These are phyloP conservation scores for Rhabdomys pumilio DNA, from an alignment of 2,797 vertebrate genomes.

Conservation along the genomic window DNA sequence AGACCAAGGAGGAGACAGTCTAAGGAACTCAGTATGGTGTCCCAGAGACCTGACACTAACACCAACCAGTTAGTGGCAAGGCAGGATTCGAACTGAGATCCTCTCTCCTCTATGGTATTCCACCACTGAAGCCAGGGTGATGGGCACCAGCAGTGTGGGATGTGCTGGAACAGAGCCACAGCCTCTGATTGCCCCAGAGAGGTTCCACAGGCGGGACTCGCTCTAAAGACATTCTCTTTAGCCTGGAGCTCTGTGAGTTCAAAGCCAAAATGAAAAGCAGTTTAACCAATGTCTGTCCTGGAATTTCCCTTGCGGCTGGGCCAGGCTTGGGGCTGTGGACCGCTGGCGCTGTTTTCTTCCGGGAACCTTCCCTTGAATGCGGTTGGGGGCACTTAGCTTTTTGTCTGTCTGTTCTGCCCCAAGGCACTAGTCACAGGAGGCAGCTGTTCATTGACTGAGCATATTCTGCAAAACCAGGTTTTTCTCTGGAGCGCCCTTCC, in stretches of 20 bases:
- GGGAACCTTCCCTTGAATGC: constrained; percentile 53
- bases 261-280: constrained; percentile 70
- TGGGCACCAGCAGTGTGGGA: neutral
- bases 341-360: constrained; percentile 48
- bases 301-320: constrained; percentile 54
- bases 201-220: constrained; percentile 5
- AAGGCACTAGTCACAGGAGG: neutral
- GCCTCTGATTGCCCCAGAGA: neutral
- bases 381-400: neutral
- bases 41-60: neutral
- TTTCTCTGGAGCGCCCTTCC: neutral
- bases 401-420: neutral
- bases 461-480: constrained; percentile 33
- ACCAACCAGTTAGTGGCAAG: neutral
- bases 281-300: constrained; percentile 70
- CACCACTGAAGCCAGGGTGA: accelerated
- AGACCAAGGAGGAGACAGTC: neutral
- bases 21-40: neutral
- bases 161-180: neutral
- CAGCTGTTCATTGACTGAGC: constrained; percentile 45
- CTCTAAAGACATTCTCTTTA: constrained; percentile 46
- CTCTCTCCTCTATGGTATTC: accelerated
- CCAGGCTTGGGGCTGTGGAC: neutral
- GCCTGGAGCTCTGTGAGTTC: constrained; percentile 63
- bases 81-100: neutral